Conservation (phyloP, 2,797 vertebrate species). For the Triplophysa bombifrons region DNA sequence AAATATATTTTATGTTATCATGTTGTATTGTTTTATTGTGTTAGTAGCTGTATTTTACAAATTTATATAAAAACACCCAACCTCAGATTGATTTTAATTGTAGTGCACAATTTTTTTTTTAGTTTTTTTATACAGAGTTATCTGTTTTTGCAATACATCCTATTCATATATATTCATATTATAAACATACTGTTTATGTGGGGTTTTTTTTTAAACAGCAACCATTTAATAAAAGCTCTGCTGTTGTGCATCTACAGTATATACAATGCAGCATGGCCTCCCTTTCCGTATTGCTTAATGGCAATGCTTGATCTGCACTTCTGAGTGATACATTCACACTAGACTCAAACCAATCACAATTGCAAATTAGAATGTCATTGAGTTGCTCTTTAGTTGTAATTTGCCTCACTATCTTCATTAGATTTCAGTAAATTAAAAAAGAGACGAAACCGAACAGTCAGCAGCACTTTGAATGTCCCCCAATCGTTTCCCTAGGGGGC, state of each 20-base stretch:
- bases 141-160: too few species aligned
- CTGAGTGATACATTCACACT: slow-evolving; percentile 10
- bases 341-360: slow-evolving; percentile 28
- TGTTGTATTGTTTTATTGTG: too few species aligned
- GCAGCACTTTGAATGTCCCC: slow-evolving; percentile 20
- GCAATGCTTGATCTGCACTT: slow-evolving; percentile 20
- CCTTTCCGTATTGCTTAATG: slow-evolving; percentile 8
- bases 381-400: slow-evolving; percentile 28
- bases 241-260: neutral
- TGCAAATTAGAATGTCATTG: slow-evolving; percentile 32
- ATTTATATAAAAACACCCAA: too few species aligned
- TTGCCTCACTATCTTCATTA: slow-evolving; percentile 26
- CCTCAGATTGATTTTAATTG: too few species aligned
- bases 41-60: too few species aligned
- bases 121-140: too few species aligned
- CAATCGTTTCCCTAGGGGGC: slow-evolving; percentile 10
- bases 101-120: too few species aligned
- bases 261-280: neutral
- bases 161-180: too few species aligned
- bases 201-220: too few species aligned
- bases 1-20: too few species aligned
- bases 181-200: too few species aligned
- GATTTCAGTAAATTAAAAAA: slow-evolving; percentile 20
- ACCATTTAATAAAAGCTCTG: neutral
- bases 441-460: slow-evolving; percentile 26